These are phyloP conservation scores for Oostethus manadensis DNA, from an alignment of 2,113 vertebrate species.

Conservation along the genomic window DNA sequence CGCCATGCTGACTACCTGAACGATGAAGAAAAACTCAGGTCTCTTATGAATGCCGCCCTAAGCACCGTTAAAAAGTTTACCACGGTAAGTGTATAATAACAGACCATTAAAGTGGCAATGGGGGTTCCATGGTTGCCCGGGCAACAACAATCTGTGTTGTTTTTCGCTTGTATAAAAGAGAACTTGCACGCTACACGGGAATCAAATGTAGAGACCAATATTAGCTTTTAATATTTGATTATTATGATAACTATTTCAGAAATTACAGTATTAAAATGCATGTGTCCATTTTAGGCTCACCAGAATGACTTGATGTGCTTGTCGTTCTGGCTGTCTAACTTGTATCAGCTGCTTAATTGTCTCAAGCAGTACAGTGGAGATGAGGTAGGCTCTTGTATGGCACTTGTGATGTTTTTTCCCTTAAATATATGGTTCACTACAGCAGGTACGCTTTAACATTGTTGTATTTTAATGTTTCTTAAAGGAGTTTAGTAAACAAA, in stretches of 20 bases:
- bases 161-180: background rate
- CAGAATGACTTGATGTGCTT: slow-evolving; percentile 85
- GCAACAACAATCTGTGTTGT: background rate
- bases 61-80: slow-evolving; percentile 82
- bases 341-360: slow-evolving; percentile 88
- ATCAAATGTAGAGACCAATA: background rate
- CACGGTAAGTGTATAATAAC: slow-evolving; percentile 69
- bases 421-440: background rate
- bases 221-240: background rate
- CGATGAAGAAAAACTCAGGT: slow-evolving; percentile 83
- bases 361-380: slow-evolving; percentile 98
- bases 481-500: slow-evolving; percentile 87
- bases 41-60: slow-evolving; percentile 83
- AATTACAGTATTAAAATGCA: background rate
- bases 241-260: no score
- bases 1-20: slow-evolving; percentile 88
- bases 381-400: slow-evolving; percentile 73
- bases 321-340: slow-evolving; percentile 96
- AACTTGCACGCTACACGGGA: background rate
- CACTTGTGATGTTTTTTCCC: background rate
- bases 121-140: no score
- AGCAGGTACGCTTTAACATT: background rate
- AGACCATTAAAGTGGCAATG: background rate
- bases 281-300: slow-evolving; percentile 73
- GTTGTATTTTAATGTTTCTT: slow-evolving; percentile 2